Conservation (phyloP, 2,113 vertebrate species). For the Porphyrio hochstetteri region DNA sequence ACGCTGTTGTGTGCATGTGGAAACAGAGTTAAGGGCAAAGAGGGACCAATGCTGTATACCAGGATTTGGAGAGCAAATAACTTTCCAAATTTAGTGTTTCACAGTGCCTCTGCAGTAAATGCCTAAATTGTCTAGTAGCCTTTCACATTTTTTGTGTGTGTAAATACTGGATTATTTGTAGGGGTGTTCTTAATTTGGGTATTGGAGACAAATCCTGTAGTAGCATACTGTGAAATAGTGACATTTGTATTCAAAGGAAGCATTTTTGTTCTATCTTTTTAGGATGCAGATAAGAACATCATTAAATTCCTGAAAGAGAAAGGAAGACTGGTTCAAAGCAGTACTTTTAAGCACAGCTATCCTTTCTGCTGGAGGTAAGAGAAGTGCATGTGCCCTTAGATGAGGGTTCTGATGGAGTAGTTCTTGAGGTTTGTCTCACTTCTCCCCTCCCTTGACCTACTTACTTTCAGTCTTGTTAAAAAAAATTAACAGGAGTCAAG, state of each 20-base stretch:
- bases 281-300: constrained; percentile 97
- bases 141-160: neutral
- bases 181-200: neutral
- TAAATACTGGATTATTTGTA: neutral
- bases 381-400: neutral
- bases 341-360: constrained; percentile 89
- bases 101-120: neutral
- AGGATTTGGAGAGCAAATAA: neutral
- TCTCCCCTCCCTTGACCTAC: neutral
- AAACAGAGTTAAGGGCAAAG: neutral
- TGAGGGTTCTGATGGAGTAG: neutral
- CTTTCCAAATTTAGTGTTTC: neutral
- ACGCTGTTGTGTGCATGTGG: neutral
- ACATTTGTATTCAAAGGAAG: neutral
- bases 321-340: constrained; percentile 83
- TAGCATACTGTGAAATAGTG: neutral
- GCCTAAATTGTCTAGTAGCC: neutral
- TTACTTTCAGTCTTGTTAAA: neutral
- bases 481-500: neutral
- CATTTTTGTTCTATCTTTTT: constrained; percentile 9
- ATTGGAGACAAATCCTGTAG: neutral
- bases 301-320: constrained; percentile 90
- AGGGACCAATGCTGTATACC: neutral
- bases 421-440: neutral
- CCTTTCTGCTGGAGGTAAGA: constrained; percentile 98